Evolutionary conservation across 2,113 vertebrate species (phyloP).

Genomic region (Circaetus gallicus): DNA sequence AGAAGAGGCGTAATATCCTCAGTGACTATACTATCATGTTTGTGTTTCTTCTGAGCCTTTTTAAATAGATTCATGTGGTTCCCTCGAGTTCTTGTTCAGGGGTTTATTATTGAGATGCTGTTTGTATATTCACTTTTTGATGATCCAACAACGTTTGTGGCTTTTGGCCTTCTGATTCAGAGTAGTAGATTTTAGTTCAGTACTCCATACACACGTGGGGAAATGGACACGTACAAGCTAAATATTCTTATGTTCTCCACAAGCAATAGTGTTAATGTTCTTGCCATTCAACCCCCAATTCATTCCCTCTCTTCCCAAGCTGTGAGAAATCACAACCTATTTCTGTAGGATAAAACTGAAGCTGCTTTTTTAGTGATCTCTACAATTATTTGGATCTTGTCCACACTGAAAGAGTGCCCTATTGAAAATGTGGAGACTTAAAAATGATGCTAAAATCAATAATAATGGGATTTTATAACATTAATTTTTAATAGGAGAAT

Average conservation of each 20-base stretch:
- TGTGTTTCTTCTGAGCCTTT: background rate
- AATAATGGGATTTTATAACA: background rate
- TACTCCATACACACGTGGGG: background rate
- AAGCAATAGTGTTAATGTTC: background rate
- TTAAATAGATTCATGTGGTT: background rate
- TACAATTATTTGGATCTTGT: background rate
- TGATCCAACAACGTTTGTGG: background rate
- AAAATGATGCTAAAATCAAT: background rate
- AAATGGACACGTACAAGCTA: background rate
- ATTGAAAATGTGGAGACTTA: background rate
- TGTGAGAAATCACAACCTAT: background rate
- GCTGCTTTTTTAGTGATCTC: background rate
- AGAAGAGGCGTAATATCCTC: background rate
- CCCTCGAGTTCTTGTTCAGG: background rate
- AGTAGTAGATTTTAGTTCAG: background rate
- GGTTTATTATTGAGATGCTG: background rate
- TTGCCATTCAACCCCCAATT: background rate
- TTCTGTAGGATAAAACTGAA: background rate
- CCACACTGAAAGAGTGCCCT: background rate
- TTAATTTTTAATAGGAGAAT: background rate
- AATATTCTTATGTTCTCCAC: background rate
- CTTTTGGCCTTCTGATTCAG: background rate
- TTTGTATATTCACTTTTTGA: background rate
- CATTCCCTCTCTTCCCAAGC: background rate
- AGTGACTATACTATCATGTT: background rate